A percentile compares a stretch with the other conserved stretches of the same genome.
phyloP scores from a whole-genome alignment of 2,797 vertebrate genomes.

The Xiphorhynchus erythropygius region DNA sequence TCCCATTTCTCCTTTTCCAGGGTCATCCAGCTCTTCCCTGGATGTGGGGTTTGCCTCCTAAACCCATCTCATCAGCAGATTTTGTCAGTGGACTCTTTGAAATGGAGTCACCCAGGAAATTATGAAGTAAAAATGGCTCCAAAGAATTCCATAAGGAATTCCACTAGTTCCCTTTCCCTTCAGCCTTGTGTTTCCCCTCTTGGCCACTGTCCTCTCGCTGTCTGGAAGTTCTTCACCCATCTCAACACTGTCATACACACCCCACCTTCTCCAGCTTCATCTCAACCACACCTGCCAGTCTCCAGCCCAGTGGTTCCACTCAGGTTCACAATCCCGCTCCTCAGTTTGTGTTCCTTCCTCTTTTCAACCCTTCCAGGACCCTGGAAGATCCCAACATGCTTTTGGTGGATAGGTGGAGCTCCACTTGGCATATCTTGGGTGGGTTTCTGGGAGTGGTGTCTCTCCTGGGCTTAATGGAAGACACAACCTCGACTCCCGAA shows the following conservation, averaged over 20 bases:
- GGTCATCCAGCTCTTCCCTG: neutral
- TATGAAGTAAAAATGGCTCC: neutral
- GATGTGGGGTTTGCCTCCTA: neutral
- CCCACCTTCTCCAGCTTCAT: neutral
- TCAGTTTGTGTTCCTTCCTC: neutral
- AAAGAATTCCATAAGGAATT: neutral
- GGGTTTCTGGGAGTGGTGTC: neutral
- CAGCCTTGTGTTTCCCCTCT: neutral
- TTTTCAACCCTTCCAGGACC: neutral
- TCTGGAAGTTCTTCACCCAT: neutral
- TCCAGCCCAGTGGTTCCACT: neutral
- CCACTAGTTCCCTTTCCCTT: neutral
- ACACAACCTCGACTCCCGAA: neutral
- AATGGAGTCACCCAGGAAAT: neutral
- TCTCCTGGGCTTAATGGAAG: neutral
- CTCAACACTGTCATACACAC: neutral
- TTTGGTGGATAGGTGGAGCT: neutral
- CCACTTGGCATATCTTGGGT: accelerated
- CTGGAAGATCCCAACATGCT: neutral
- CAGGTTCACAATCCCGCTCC: neutral
- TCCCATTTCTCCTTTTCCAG: neutral
- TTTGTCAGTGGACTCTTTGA: accelerated
- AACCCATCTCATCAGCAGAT: neutral
- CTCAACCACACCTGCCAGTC: neutral
- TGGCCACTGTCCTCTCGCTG: neutral